Percentiles rank a stretch among this genome's conserved stretches.
These are phyloP conservation scores for Sapajus apella DNA, from an alignment of 2,113 vertebrate species.

Conservation along the genomic window DNA sequence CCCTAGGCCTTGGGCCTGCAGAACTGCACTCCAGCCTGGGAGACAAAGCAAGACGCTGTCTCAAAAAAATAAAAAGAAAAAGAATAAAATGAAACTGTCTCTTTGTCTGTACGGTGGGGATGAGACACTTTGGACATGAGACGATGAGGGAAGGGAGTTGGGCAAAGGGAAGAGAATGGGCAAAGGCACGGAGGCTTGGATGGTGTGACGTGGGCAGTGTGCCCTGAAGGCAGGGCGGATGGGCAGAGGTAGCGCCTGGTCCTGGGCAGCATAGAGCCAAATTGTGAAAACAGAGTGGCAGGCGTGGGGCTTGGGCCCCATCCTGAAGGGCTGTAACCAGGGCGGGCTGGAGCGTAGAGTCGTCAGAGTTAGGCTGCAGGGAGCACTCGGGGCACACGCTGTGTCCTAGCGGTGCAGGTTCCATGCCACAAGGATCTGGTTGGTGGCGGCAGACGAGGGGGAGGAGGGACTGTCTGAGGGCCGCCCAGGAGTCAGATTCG, in stretches of 20 bases:
- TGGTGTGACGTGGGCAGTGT: not conserved
- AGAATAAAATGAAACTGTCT: too few species aligned
- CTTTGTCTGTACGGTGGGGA: not conserved
- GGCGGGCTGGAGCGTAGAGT: not conserved
- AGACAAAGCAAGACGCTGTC: too few species aligned
- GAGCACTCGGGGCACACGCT: not conserved
- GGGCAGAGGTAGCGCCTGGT: not conserved
- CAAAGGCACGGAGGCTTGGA: not conserved
- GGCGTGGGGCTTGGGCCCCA: not conserved
- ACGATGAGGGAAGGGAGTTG: not conserved
- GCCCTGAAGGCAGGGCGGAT: not conserved
- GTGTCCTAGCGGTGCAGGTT: not conserved
- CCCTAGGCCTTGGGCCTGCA: not conserved
- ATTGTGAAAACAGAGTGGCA: not conserved
- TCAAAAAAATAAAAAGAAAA: too few species aligned
- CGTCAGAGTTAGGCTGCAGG: not conserved
- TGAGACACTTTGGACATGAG: not conserved
- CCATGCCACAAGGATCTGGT: too few species aligned
- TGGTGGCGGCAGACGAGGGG: not conserved
- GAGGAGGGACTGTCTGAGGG: not conserved
- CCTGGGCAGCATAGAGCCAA: not conserved
- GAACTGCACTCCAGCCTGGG: not conserved
- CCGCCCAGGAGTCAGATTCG: not conserved
- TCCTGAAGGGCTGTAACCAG: not conserved
- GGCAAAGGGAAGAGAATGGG: not conserved